A percentile compares a stretch with the other conserved stretches of the same genome.
Conservation (phyloP, 2,113 vertebrate species). For the Empidonax alnorum region DNA sequence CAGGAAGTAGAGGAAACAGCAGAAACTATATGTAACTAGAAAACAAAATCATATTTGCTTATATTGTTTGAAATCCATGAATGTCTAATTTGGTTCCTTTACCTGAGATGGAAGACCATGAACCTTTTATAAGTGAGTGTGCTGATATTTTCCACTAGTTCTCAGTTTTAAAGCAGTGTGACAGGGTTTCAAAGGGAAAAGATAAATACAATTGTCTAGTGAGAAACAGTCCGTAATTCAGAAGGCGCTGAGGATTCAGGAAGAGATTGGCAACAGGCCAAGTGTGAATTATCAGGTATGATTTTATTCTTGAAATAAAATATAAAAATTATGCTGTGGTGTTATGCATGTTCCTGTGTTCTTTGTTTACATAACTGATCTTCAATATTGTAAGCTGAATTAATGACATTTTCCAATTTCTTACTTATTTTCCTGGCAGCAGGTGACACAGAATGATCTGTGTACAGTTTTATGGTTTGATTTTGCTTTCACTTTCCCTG, state of each 20-base stretch:
- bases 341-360: neutral
- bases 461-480: neutral
- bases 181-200: constrained; percentile 1
- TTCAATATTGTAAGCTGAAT: neutral
- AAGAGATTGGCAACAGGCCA: neutral
- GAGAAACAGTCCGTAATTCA: neutral
- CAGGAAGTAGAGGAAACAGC: neutral
- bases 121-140: neutral
- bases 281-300: neutral
- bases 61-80: neutral
- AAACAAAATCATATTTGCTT: neutral
- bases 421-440: neutral
- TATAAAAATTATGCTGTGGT: neutral
- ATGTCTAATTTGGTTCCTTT: neutral
- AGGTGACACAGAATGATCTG: neutral
- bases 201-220: neutral
- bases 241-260: neutral
- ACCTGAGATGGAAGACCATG: neutral
- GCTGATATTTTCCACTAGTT: neutral
- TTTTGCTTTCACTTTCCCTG: neutral
- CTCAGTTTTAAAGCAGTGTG: neutral
- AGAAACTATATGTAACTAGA: neutral
- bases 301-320: constrained; percentile 2
- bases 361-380: neutral
- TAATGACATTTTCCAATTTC: neutral